Conservation (phyloP, 2,888 invertebrate genomes). For the Halictus ligatus region DNA sequence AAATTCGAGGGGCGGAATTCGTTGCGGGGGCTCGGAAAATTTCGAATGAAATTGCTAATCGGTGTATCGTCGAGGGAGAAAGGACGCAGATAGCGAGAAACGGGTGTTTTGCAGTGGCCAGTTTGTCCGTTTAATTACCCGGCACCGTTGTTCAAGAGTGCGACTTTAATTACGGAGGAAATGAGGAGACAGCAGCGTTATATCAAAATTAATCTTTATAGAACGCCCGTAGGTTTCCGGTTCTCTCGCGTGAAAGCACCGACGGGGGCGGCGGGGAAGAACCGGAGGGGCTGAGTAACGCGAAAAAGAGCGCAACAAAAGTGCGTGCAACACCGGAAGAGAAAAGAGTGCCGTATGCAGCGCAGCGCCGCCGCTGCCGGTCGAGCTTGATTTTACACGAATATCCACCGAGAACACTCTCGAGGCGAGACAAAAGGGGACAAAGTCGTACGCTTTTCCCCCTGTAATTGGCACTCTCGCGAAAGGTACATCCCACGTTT, state of each 20-base stretch:
- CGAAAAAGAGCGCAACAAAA: slow-evolving; percentile 50
- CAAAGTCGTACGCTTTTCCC: slow-evolving; percentile 34
- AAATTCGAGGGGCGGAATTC: no score
- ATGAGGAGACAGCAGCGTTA: slow-evolving; percentile 21
- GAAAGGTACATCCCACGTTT: slow-evolving; percentile 46
- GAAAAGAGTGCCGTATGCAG: slow-evolving; percentile 8
- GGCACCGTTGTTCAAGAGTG: not conserved
- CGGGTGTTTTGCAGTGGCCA: not conserved
- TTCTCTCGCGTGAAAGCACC: not conserved
- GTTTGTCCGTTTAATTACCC: slow-evolving; percentile 13
- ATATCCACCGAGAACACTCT: slow-evolving; percentile 35
- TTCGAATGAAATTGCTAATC: not conserved
- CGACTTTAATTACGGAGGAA: slow-evolving; percentile 33
- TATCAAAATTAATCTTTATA: slow-evolving; percentile 61
- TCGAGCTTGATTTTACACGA: slow-evolving; percentile 50
- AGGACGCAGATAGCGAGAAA: not conserved
- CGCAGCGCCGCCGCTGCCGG: not conserved
- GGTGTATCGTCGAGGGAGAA: not conserved
- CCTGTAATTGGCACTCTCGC: slow-evolving; percentile 56
- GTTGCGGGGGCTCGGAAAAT: not conserved
- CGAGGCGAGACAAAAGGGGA: slow-evolving; percentile 41
- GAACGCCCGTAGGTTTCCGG: slow-evolving; percentile 32
- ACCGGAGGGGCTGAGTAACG: slow-evolving; percentile 43
- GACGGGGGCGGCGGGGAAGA: not conserved
- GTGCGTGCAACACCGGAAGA: slow-evolving; percentile 27